Evolutionary conservation across 2,888 invertebrate genomes (phyloP).

Genomic region (Crioceris asparagi): DNA sequence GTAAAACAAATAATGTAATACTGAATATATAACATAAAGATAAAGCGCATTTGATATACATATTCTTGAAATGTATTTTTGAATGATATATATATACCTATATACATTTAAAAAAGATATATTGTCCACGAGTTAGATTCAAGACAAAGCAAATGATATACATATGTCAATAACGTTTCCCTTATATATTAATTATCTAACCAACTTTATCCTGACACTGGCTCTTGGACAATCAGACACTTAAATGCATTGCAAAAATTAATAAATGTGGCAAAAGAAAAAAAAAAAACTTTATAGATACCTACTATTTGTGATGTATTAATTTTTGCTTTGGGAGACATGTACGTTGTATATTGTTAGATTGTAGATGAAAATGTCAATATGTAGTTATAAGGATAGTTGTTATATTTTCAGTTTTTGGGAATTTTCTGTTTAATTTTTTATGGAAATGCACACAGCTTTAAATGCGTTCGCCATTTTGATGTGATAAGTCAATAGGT

Average conservation of each 20-base stretch:
- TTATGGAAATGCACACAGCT: slow-evolving; percentile 25
- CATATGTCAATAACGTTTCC: neutral
- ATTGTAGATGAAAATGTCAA: slow-evolving; percentile 2
- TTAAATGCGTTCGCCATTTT: slow-evolving; percentile 36
- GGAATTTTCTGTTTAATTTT: slow-evolving; percentile 11
- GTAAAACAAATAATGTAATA: slow-evolving; percentile 24
- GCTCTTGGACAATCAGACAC: too few species aligned
- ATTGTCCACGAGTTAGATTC: neutral
- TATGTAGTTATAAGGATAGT: neutral
- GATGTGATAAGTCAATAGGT: slow-evolving; percentile 29
- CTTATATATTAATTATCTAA: neutral
- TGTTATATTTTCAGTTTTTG: neutral
- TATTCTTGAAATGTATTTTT: slow-evolving; percentile 36
- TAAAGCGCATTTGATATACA: slow-evolving; percentile 32
- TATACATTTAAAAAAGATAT: neutral
- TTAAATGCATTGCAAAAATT: too few species aligned
- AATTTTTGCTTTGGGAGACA: slow-evolving; percentile 1
- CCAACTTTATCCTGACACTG: too few species aligned
- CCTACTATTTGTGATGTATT: slow-evolving; percentile 8
- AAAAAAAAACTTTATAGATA: too few species aligned
- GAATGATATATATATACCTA: slow-evolving; percentile 30
- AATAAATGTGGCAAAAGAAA: too few species aligned
- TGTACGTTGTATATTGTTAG: slow-evolving; percentile 1
- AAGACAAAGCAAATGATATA: neutral
- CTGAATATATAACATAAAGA: slow-evolving; percentile 19